Percentiles rank a stretch among this genome's conserved stretches.
phyloP scores from a whole-genome alignment of 2,113 vertebrate species.

The Toxotes jaculatrix region DNA sequence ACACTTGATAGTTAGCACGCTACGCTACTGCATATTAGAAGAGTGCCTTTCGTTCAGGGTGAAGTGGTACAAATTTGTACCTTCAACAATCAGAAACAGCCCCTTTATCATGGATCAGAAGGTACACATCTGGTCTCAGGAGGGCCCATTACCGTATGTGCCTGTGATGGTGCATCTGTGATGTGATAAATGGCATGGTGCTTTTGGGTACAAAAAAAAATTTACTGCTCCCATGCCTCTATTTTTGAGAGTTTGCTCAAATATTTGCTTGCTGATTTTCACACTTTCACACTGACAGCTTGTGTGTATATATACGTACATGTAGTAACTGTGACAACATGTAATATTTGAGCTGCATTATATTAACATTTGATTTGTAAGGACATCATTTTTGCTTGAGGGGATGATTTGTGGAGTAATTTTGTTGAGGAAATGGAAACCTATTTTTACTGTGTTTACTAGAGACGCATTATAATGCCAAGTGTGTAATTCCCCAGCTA shows the following conservation, averaged over 20 bases:
- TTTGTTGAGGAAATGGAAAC: not conserved
- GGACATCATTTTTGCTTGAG: not conserved
- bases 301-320: not conserved
- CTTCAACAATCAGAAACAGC: not conserved
- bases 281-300: not conserved
- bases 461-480: conserved; percentile 32
- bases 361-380: not conserved
- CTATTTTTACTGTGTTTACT: conserved; percentile 20
- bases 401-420: not conserved
- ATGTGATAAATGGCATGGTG: conserved; percentile 19
- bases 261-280: conserved; percentile 5
- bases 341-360: not conserved
- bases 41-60: not conserved
- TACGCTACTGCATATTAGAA: not conserved
- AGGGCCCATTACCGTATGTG: conserved; percentile 27
- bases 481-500: conserved; percentile 54
- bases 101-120: not conserved
- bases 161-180: conserved; percentile 13
- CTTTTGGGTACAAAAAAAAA: not conserved
- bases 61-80: not conserved
- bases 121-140: conserved; percentile 19
- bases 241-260: conserved; percentile 16
- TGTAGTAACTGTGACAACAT: not conserved
- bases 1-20: not conserved
- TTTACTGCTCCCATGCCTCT: not conserved